These are phyloP conservation scores for Pipistrellus nathusii DNA, from an alignment of 2,797 vertebrate genomes.

Conservation along the genomic window DNA sequence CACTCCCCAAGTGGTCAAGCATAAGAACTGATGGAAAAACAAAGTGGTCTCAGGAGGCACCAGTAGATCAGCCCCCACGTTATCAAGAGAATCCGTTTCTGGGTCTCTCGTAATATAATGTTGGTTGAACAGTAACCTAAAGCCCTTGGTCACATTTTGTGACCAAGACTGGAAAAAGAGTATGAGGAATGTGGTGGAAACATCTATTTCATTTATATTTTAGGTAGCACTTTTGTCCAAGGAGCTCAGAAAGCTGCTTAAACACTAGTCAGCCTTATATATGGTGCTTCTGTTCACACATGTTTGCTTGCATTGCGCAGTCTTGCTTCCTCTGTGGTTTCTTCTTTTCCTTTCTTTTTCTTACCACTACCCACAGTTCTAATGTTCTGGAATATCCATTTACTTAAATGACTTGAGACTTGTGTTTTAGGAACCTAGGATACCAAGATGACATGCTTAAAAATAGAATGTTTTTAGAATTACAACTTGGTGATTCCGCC, in stretches of 20 bases:
- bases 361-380: not conserved
- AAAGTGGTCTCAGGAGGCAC: not conserved
- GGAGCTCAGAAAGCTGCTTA: not conserved
- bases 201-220: conserved; percentile 63
- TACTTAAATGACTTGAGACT: conserved; percentile 52
- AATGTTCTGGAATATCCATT: conserved; percentile 71
- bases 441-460: conserved; percentile 13
- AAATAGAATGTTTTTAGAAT: conserved; percentile 47
- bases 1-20: not conserved
- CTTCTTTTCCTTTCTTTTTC: conserved; percentile 8
- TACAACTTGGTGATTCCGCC: conserved; percentile 1
- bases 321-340: conserved; percentile 55
- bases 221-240: conserved; percentile 50
- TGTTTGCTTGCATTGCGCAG: not conserved
- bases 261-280: conserved; percentile 2
- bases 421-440: conserved; percentile 60
- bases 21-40: conserved; percentile 47
- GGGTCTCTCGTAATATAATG: conserved; percentile 41
- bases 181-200: conserved; percentile 24
- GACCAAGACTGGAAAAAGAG: conserved; percentile 1
- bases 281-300: conserved; percentile 36
- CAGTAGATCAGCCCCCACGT: not conserved
- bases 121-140: conserved; percentile 52
- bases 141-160: conserved; percentile 22
- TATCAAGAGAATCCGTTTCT: conserved; percentile 40